Base-by-base conservation (phyloP, 2,888 invertebrate genomes). In the Chorisops tibialis region DNA sequence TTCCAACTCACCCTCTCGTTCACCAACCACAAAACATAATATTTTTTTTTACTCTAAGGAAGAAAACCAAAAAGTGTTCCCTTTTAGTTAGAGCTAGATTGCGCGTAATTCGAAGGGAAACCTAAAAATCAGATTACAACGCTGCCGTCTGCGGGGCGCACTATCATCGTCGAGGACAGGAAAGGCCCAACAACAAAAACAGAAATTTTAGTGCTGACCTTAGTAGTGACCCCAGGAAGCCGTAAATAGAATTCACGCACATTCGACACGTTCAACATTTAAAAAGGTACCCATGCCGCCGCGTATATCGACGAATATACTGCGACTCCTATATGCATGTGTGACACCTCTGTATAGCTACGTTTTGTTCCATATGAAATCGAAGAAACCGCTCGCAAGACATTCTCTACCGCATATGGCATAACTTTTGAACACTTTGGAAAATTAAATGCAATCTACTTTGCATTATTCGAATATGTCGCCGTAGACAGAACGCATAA, bases 201-300 rank as follows among this genome's bases (percentile, higher is more conserved):
- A 18, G 35, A 30, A 48, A 30, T 30, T 50, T 50, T 35, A 50
- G 50, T 30, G 50, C 50, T 63, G 63, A 63, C 59, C 63, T 50
- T 22, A 58, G 12, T 21, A 52, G 35, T 63, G 63, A 63, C 63
- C 63, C 58, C 48, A 63, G 52, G 63, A 63, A 63, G 63, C 63
- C 63, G 59, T 63, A 63, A 63, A 63, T 63, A 63, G 63, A 63
- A 63, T 58, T 59, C 59, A 63, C 59, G 63, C 63, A 63, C 45
- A 52, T 52, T 19, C 38, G 39, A 52, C 52, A 52, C 39, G 50
- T 50, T 30, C 35, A 50, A 45, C 45, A 35, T 50, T 35, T 16
- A 50, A 50, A 50, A 35, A 50, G 50, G 50, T 50, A 50, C 50
- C 50, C 35, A 16, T 30, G 30, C 30, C 30, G 30, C 5, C n/a